Conservation (phyloP, 2,113 vertebrate genomes). For the Lagopus muta region DNA sequence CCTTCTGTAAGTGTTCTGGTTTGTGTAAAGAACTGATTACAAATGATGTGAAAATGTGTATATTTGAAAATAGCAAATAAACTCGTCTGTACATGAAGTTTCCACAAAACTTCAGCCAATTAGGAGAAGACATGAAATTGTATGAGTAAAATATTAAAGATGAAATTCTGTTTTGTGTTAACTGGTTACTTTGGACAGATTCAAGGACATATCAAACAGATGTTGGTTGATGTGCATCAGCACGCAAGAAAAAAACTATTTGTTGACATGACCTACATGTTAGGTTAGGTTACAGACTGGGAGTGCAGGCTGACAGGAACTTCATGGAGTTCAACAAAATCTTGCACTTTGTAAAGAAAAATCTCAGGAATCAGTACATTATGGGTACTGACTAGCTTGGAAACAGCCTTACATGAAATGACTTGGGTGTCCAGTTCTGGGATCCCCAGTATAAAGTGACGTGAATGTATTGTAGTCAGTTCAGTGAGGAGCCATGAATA, state of each 20-base stretch:
- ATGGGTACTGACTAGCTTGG: not conserved
- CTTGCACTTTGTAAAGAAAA: not conserved
- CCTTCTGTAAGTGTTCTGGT: not conserved
- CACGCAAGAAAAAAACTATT: not conserved
- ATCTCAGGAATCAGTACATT: not conserved
- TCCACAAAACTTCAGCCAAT: not conserved
- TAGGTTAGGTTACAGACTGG: accelerated
- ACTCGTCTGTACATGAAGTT: not conserved
- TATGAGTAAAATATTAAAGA: not conserved
- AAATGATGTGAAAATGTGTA: not conserved
- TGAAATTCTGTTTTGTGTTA: not conserved
- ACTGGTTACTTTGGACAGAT: not conserved
- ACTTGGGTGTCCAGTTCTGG: not conserved
- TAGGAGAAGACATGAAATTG: not conserved
- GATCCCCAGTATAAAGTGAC: not conserved
- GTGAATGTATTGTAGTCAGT: no score
- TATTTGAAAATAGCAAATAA: not conserved
- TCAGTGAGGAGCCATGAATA: not conserved
- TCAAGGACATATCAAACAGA: not conserved
- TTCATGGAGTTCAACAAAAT: not conserved
- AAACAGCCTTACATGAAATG: not conserved
- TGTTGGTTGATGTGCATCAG: accelerated
- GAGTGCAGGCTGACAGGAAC: not conserved
- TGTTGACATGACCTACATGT: not conserved
- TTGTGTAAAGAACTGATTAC: not conserved